These are phyloP conservation scores for Cecropterus lyciades DNA, from an alignment of 1,140 invertebrate genomes.

Conservation along the genomic window DNA sequence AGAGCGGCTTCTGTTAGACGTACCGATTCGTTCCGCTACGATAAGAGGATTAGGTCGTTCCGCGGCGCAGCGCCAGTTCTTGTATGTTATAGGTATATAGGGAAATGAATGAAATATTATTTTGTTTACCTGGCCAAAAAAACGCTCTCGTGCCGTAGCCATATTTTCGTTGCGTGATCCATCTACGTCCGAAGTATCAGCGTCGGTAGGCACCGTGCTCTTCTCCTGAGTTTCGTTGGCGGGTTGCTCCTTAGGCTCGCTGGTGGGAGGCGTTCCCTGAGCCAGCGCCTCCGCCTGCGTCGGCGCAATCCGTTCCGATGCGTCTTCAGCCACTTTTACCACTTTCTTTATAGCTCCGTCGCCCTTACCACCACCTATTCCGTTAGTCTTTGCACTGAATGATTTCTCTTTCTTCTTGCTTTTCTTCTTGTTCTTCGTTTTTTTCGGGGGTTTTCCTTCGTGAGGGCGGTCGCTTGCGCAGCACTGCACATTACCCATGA, in stretches of 20 bases:
- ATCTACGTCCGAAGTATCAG: conserved; percentile 47
- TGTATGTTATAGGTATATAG: conserved; percentile 29
- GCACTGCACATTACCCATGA: conserved; percentile 83
- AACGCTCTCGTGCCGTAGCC: conserved; percentile 71
- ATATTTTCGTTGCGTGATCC: conserved; percentile 63
- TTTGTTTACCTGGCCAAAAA: conserved; percentile 71
- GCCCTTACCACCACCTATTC: conserved; percentile 57
- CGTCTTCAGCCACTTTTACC: conserved; percentile 65
- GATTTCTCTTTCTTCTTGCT: conserved; percentile 59
- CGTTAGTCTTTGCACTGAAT: conserved; percentile 62
- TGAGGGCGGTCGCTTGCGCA: conserved; percentile 76
- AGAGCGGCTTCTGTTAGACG: conserved; percentile 53
- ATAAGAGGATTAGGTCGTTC: conserved; percentile 72
- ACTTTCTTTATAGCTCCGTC: conserved; percentile 61
- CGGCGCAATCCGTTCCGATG: conserved; percentile 55
- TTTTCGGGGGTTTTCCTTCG: conserved; percentile 66
- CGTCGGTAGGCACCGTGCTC: conserved; percentile 43
- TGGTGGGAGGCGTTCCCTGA: conserved; percentile 46
- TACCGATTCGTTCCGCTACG: conserved; percentile 66
- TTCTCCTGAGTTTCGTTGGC: conserved; percentile 29
- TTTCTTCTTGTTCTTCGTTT: conserved; percentile 66
- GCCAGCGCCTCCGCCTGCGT: conserved; percentile 49
- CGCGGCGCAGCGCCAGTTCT: conserved; percentile 47
- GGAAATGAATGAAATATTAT: conserved; percentile 22
- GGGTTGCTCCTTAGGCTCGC: conserved; percentile 36